These are phyloP conservation scores for Dipodomys spectabilis DNA, from an alignment of 2,113 vertebrate genomes.

Conservation along the genomic window DNA sequence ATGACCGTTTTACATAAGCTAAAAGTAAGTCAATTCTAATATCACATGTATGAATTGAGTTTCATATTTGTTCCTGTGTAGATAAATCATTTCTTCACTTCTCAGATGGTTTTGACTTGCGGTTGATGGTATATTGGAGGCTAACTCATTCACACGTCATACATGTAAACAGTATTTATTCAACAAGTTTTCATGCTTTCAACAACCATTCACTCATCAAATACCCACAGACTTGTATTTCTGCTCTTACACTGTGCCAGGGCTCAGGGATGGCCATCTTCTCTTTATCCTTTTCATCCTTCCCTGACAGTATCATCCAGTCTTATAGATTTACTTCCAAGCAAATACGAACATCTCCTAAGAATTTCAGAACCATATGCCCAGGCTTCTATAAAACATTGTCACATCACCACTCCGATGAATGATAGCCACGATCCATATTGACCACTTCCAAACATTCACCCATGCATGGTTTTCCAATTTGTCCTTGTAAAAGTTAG, in stretches of 20 bases:
- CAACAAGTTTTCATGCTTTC: background rate
- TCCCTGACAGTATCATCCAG: background rate
- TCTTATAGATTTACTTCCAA: background rate
- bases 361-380: background rate
- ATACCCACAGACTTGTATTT: background rate
- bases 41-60: constrained; percentile 6
- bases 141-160: constrained; percentile 5
- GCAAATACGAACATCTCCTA: background rate
- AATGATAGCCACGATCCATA: background rate
- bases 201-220: constrained; percentile 5
- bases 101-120: constrained; percentile 32
- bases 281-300: background rate
- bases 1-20: constrained; percentile 9
- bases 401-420: background rate
- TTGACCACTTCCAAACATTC: background rate
- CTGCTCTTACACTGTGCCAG: background rate
- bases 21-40: constrained; percentile 32
- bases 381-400: background rate
- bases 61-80: constrained; percentile 37
- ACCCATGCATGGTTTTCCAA: background rate
- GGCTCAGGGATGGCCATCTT: background rate
- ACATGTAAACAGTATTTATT: constrained; percentile 12
- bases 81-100: constrained; percentile 34
- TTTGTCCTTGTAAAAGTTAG: background rate
- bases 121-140: background rate